A percentile compares a stretch with the other conserved stretches of the same genome.
Conservation (phyloP, 2,797 vertebrate species). For the Alectoris magna region DNA sequence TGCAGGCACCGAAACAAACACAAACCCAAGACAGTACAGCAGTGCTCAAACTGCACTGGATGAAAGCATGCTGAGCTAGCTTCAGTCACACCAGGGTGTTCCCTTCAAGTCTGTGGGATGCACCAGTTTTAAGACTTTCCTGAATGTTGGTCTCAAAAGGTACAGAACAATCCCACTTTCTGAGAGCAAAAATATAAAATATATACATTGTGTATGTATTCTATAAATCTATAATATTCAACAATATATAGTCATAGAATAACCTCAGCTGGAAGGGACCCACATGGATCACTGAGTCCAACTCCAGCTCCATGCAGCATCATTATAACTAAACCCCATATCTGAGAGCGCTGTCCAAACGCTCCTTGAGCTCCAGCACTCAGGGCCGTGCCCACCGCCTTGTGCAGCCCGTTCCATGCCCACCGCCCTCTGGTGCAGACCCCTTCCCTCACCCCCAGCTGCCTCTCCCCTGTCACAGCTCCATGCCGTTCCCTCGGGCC, state of each 20-base stretch:
- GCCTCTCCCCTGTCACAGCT: background rate
- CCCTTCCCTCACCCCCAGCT: background rate
- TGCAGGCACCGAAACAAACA: background rate
- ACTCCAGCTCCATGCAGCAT: background rate
- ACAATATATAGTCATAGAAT: background rate
- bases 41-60: background rate
- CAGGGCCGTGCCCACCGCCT: too few species aligned
- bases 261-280: background rate
- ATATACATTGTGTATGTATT: too few species aligned
- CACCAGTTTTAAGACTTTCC: background rate
- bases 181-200: background rate
- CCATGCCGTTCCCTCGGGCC: background rate
- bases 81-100: accelerated
- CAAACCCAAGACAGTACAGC: background rate
- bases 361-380: background rate
- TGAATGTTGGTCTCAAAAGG: background rate
- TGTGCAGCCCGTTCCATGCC: background rate
- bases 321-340: background rate
- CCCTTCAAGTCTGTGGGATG: background rate
- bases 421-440: too few species aligned
- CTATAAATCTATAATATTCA: background rate
- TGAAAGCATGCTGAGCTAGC: background rate
- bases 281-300: background rate
- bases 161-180: background rate
- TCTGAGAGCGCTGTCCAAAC: background rate